phyloP scores from a whole-genome alignment of 2,888 invertebrate genomes.

The Hipparchia sbordonii region DNA sequence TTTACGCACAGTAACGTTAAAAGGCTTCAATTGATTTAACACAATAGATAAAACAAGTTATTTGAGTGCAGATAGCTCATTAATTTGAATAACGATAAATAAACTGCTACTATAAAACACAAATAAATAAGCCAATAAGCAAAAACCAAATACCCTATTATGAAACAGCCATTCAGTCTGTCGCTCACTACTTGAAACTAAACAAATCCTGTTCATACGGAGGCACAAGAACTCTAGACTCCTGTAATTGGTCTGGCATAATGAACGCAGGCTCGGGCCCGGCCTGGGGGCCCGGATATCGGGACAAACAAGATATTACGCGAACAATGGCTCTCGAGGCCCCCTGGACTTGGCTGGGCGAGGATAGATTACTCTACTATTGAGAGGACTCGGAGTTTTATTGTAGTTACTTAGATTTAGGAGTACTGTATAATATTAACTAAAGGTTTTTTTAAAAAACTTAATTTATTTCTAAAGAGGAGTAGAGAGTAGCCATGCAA shows the following conservation, averaged over 20 bases:
- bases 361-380: background rate
- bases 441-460: too few species aligned
- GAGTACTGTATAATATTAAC: background rate
- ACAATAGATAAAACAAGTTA: too few species aligned
- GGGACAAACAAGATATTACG: slow-evolving; percentile 40
- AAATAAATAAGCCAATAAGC: slow-evolving; percentile 3
- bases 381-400: slow-evolving; percentile 2
- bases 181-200: slow-evolving; percentile 25
- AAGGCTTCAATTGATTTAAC: too few species aligned
- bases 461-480: too few species aligned
- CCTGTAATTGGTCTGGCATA: slow-evolving; percentile 40
- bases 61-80: too few species aligned
- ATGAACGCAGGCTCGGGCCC: slow-evolving; percentile 32
- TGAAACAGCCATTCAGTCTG: slow-evolving; percentile 4
- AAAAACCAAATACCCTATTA: background rate
- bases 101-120: background rate
- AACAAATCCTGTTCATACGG: slow-evolving; percentile 34
- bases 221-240: slow-evolving; percentile 25
- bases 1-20: too few species aligned
- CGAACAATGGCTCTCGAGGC: slow-evolving; percentile 38
- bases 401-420: background rate
- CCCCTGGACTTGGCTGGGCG: slow-evolving; percentile 21
- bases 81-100: background rate
- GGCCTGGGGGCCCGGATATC: slow-evolving; percentile 28
- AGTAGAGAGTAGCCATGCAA: too few species aligned